Conservation (phyloP, 2,797 vertebrate genomes). For the Xenops minutus region DNA sequence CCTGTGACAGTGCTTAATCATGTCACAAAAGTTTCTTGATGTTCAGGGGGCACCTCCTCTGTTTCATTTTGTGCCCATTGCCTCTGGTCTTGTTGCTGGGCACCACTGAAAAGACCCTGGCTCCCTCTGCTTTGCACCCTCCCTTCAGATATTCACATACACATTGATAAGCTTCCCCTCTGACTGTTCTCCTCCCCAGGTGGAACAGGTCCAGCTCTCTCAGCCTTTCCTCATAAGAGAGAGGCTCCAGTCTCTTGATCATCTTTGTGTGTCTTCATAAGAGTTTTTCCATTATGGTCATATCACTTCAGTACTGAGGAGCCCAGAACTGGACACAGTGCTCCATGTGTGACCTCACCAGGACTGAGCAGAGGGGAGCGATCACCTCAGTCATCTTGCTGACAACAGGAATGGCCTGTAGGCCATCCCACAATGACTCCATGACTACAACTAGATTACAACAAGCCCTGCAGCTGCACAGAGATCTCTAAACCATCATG, state of each 20-base stretch:
- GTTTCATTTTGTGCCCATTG: neutral
- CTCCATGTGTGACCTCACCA: neutral
- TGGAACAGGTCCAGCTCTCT: neutral
- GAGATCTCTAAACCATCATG: neutral
- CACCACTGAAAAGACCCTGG: neutral
- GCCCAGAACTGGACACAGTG: neutral
- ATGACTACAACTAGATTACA: neutral
- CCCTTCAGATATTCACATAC: neutral
- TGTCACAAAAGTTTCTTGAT: neutral
- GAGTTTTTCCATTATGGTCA: neutral
- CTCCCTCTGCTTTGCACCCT: neutral
- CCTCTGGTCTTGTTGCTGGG: neutral
- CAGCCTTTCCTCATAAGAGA: neutral
- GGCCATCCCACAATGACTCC: neutral
- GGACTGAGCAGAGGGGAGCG: neutral
- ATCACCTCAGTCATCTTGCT: accelerated
- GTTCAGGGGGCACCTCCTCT: neutral
- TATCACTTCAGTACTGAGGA: neutral
- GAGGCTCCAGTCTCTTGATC: neutral
- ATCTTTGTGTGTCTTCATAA: neutral
- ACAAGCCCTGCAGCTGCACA: neutral
- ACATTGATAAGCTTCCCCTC: neutral
- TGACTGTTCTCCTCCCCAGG: neutral
- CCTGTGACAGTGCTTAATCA: neutral
- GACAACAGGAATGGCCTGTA: neutral